Percentiles rank a stretch among this genome's conserved stretches.
These are phyloP conservation scores for Zeus faber DNA, from an alignment of 2,113 vertebrate genomes.

Conservation along the genomic window DNA sequence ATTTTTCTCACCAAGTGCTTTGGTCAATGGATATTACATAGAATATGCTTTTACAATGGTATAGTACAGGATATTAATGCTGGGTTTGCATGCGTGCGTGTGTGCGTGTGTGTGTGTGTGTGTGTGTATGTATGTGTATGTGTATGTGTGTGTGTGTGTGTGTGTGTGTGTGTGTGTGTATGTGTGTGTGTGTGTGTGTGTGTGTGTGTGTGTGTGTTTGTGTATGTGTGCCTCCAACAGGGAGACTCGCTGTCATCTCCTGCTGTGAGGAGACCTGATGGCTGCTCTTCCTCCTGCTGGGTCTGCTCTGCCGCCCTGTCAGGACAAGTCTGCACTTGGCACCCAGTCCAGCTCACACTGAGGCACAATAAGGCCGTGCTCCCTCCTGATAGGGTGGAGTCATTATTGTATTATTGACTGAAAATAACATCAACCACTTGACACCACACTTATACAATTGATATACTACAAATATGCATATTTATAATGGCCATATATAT, in stretches of 20 bases:
- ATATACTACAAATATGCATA: too few relatives aligned
- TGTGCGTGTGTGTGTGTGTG: too few relatives aligned
- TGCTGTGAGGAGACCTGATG: constrained; percentile 49
- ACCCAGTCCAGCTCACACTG: constrained; percentile 40
- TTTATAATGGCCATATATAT: too few relatives aligned
- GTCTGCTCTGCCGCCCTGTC: constrained; percentile 9
- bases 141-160: too few relatives aligned
- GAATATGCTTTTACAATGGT: constrained; percentile 63
- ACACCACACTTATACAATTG: too few relatives aligned
- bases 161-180: neutral
- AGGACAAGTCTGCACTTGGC: constrained; percentile 54
- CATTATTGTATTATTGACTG: neutral
- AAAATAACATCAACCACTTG: too few relatives aligned
- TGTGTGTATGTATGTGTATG: too few relatives aligned
- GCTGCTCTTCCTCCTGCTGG: constrained; percentile 32
- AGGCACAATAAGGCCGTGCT: constrained; percentile 11
- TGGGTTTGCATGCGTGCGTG: constrained; percentile 22
- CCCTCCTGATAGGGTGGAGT: neutral
- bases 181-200: neutral
- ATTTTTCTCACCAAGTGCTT: constrained; percentile 63
- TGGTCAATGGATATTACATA: too few relatives aligned
- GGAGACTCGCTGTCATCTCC: constrained; percentile 36
- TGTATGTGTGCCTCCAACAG: neutral
- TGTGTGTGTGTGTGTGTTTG: too few relatives aligned
- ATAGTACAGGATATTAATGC: constrained; percentile 72